Conservation (phyloP, 2,888 invertebrate genomes). For the Anaspis maculata region DNA sequence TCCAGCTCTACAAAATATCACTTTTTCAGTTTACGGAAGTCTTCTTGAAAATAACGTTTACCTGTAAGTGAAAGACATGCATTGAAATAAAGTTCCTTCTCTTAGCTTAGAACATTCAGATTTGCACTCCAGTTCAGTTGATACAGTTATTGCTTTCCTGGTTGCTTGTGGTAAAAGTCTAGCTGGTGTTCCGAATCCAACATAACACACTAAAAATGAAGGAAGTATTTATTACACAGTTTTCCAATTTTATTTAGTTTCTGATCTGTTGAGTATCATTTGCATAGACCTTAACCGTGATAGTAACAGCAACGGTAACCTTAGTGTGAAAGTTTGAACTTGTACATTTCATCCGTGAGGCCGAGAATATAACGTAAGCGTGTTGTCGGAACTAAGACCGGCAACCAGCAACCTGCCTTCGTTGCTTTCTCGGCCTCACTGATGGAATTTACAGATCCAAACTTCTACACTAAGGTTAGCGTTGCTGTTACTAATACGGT, state of each 20-base stretch:
- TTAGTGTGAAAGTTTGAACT: no score
- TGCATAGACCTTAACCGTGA: no score
- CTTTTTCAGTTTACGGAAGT: no score
- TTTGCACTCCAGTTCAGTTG: slow-evolving; percentile 61
- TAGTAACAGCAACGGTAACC: no score
- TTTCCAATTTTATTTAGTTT: not conserved
- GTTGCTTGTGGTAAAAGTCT: slow-evolving; percentile 57
- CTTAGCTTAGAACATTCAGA: slow-evolving; percentile 54
- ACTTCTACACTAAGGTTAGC: no score
- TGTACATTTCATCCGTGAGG: no score
- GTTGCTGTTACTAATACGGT: no score
- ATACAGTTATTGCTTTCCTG: slow-evolving; percentile 55
- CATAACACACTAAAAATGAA: slow-evolving; percentile 62
- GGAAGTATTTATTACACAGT: slow-evolving; percentile 4
- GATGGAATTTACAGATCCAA: no score
- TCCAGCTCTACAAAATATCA: slow-evolving; percentile 23
- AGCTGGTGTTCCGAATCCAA: slow-evolving; percentile 70
- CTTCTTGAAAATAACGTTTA: slow-evolving; percentile 27
- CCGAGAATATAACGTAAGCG: no score
- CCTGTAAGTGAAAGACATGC: slow-evolving; percentile 71
- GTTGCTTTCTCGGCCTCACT: no score
- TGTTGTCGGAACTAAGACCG: not conserved
- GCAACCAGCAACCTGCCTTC: no score
- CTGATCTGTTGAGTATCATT: not conserved
- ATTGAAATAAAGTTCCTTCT: slow-evolving; percentile 54